Evolutionary conservation across 2,797 vertebrate species (phyloP), one percentile per base, ranked within the genome.

Genomic region (Oceanodroma leucorhoa): DNA sequence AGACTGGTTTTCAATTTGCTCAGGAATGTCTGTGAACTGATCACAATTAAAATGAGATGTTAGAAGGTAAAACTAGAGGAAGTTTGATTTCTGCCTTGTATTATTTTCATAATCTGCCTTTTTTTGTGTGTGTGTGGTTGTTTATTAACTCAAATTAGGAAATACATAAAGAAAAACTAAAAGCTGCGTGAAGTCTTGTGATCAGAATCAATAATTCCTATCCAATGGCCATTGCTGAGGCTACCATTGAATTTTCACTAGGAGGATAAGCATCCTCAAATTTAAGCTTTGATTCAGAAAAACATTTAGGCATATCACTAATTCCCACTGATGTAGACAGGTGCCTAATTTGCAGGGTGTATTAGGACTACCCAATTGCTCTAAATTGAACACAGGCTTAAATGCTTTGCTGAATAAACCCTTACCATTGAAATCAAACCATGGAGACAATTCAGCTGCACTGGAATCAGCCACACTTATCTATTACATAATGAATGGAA

Each of bases 341-440:
- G 38, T 93, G 76, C 69, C 65, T 95, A 85, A 78, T 88, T 94
- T 87, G 24, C 45, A 85, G 69, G 34, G 45, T 73, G 6, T 89
- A 78, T 92, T 87, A 88, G 57, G 45, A 62, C 30, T 64, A 53
- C 15, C 11, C 45, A 87, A 34, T 67, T 88, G 60, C 75, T 90
- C 55, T 83, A 82, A 93, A 83, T 38, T 87, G 61, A 94, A 69
- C 36, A 87, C 40, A 30, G 73, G 26, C 40, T 83, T 91, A 95
- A 94, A 89, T 77, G 55, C 40, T 84, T 89, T 90, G 53, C 80
- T 89, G 80, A 95, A 87, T 88, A 89, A 90, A 87, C 43, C 55
- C 67, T 84, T 76, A 45, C 58, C 36, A 90, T 32, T 86, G 79
- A 95, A 88, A 92, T 87, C 50, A 69, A 95, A 62, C 50, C 73